Evolutionary conservation across 2,113 vertebrate genomes (phyloP).

Genomic region (Hippocampus comes): DNA sequence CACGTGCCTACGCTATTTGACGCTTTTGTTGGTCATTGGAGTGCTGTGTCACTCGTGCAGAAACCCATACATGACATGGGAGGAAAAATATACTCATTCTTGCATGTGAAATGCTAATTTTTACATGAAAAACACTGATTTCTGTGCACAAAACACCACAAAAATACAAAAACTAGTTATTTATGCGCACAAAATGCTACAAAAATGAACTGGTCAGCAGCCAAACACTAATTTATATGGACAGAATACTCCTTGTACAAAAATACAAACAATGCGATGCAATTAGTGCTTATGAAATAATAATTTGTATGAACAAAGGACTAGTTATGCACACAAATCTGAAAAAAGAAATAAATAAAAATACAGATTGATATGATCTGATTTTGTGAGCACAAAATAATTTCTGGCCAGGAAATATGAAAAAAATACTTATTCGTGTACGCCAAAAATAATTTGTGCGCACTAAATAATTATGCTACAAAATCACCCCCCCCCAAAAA

Average conservation of each 20-base stretch:
- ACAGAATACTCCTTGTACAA: background rate
- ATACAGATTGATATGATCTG: too few relatives aligned
- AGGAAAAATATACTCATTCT: background rate
- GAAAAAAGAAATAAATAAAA: too few relatives aligned
- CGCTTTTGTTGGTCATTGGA: background rate
- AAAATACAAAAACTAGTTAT: background rate
- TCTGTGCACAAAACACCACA: background rate
- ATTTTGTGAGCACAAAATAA: too few relatives aligned
- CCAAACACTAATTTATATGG: background rate
- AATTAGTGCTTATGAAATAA: background rate
- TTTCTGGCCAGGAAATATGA: too few relatives aligned
- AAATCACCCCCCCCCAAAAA: background rate
- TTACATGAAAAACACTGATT: background rate
- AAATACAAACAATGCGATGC: background rate
- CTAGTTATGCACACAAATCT: too few relatives aligned
- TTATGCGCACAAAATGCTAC: background rate
- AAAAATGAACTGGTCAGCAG: background rate
- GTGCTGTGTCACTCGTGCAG: background rate
- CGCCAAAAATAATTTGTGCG: background rate
- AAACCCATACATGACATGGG: background rate
- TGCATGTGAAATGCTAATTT: background rate
- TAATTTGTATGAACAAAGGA: background rate
- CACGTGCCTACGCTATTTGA: constrained; percentile 62
- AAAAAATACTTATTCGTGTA: background rate
- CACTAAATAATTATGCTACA: background rate